Evolutionary conservation across 2,888 invertebrate species (phyloP).

Genomic region (Malthinus flaveolus): DNA sequence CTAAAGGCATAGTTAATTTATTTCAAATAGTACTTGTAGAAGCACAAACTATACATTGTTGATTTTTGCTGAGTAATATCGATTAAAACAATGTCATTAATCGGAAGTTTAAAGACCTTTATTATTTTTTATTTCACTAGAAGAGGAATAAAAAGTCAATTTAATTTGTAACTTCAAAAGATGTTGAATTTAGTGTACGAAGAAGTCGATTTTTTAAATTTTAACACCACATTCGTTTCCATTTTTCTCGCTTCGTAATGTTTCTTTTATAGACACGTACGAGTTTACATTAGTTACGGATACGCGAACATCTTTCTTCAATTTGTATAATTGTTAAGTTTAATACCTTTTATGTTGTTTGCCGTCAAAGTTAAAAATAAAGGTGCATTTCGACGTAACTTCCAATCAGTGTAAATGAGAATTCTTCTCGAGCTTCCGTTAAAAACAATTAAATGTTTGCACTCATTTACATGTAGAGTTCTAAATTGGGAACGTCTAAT

Average conservation of each 20-base stretch:
- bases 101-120: too few species aligned
- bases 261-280: background rate
- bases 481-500: background rate
- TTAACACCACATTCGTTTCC: background rate
- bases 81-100: too few species aligned
- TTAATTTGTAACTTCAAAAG: too few species aligned
- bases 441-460: background rate
- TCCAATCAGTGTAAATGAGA: background rate
- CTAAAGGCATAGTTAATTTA: too few species aligned
- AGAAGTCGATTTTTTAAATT: background rate
- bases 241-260: background rate
- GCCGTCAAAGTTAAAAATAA: too few species aligned
- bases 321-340: constrained; percentile 5
- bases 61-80: too few species aligned
- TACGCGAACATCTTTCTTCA: background rate
- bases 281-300: constrained; percentile 3
- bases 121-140: too few species aligned
- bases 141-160: too few species aligned
- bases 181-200: background rate
- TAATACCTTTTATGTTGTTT: too few species aligned
- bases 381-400: background rate
- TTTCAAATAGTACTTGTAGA: too few species aligned
- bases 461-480: constrained; percentile 5
- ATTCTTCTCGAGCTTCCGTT: background rate
- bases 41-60: too few species aligned